phyloP scores from a whole-genome alignment of 2,113 vertebrate species.

The Elaphurus davidianus region DNA sequence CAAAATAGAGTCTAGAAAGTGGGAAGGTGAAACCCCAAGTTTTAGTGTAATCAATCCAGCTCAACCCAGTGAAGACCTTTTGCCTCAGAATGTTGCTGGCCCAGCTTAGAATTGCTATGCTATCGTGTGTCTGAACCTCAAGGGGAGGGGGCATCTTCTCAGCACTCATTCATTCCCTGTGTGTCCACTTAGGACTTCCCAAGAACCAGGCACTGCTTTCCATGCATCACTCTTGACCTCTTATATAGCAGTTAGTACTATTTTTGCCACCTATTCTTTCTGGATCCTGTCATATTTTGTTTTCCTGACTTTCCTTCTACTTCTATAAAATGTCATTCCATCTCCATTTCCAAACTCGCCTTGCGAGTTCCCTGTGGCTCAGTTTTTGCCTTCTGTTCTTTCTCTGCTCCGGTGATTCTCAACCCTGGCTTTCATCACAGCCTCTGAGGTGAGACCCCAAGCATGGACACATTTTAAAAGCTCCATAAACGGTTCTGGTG shows the following conservation, averaged over 20 bases:
- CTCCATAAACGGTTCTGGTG: neutral
- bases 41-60: neutral
- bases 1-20: neutral
- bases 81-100: neutral
- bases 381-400: constrained; percentile 36
- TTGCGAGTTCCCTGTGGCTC: constrained; percentile 41
- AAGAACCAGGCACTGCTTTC: neutral
- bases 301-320: neutral
- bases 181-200: accelerated
- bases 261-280: neutral
- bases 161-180: neutral
- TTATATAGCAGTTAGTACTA: neutral
- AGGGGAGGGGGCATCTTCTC: neutral
- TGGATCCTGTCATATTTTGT: constrained; percentile 6
- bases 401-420: constrained; percentile 29
- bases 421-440: constrained; percentile 32
- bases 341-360: constrained; percentile 40
- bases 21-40: neutral
- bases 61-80: neutral
- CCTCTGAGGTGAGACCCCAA: constrained; percentile 22
- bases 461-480: constrained; percentile 40
- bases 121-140: neutral
- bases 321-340: neutral
- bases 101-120: neutral
- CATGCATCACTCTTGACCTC: neutral